Percentiles rank a stretch among this genome's conserved stretches.
These are phyloP conservation scores for Mactromeris polynyma DNA, from an alignment of 2,888 invertebrate species.

Conservation along the genomic window DNA sequence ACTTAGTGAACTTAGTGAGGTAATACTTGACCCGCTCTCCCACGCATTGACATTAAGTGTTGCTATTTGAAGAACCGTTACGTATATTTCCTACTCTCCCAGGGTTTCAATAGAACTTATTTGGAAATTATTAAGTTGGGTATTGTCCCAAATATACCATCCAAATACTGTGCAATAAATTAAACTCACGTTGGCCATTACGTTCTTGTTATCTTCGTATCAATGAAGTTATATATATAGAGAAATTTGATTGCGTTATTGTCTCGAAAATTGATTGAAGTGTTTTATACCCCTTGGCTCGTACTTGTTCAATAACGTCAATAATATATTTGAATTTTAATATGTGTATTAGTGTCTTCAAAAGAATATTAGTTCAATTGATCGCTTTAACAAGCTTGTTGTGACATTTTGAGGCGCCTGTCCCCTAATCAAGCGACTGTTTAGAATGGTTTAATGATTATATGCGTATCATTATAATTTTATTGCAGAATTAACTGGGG, in stretches of 20 bases:
- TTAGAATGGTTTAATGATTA: too few species aligned
- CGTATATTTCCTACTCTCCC: neutral
- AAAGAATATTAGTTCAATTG: too few species aligned
- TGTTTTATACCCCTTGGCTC: neutral
- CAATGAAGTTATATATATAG: neutral
- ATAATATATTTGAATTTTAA: neutral
- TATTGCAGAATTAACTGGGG: too few species aligned
- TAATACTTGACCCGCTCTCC: neutral
- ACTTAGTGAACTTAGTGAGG: too few species aligned
- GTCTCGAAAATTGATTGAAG: neutral
- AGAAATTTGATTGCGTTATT: neutral
- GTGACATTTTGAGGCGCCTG: too few species aligned
- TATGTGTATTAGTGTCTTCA: too few species aligned
- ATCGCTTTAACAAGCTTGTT: too few species aligned
- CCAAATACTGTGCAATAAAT: neutral
- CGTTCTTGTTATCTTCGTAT: neutral
- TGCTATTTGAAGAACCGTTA: neutral
- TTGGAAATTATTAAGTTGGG: neutral
- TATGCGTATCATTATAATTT: too few species aligned
- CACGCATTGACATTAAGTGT: neutral
- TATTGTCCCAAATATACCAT: neutral
- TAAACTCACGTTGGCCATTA: neutral
- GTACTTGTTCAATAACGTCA: neutral
- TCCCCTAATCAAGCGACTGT: too few species aligned
- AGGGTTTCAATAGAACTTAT: neutral